phyloP scores from a whole-genome alignment of 2,113 vertebrate species.

The Nymphicus hollandicus region DNA sequence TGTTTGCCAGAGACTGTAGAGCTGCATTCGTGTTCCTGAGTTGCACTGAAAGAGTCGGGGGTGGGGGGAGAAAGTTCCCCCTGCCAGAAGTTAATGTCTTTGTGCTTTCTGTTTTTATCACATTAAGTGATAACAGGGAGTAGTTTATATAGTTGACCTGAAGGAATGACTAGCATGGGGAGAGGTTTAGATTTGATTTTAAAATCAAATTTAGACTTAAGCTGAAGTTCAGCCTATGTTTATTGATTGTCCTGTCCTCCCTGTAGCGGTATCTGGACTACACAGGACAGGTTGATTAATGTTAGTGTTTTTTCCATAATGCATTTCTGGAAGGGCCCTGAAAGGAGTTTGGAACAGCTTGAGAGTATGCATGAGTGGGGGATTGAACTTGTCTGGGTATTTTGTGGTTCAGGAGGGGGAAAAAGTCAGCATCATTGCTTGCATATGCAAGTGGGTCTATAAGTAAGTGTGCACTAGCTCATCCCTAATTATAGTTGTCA shows the following conservation, averaged over 20 bases:
- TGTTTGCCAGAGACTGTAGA: neutral
- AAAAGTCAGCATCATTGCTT: neutral
- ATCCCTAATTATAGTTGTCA: neutral
- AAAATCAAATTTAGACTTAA: neutral
- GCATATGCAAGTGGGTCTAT: fast-evolving
- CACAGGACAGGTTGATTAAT: neutral
- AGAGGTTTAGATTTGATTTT: neutral
- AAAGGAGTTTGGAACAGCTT: neutral
- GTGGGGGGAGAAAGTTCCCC: no score
- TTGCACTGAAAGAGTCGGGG: neutral
- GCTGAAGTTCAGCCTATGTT: neutral
- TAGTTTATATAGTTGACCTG: neutral
- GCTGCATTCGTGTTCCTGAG: neutral
- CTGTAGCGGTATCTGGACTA: neutral
- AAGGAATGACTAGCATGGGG: neutral
- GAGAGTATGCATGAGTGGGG: neutral
- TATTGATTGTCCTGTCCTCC: neutral
- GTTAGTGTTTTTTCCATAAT: neutral
- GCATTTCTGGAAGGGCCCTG: neutral
- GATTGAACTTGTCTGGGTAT: neutral
- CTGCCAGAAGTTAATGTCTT: neutral
- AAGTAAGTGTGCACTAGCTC: neutral
- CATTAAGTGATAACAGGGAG: neutral
- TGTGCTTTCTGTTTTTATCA: neutral
- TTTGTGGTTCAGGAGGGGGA: neutral